These are phyloP conservation scores for Falco punctatus DNA, from an alignment of 2,113 vertebrate genomes.

Conservation along the genomic window DNA sequence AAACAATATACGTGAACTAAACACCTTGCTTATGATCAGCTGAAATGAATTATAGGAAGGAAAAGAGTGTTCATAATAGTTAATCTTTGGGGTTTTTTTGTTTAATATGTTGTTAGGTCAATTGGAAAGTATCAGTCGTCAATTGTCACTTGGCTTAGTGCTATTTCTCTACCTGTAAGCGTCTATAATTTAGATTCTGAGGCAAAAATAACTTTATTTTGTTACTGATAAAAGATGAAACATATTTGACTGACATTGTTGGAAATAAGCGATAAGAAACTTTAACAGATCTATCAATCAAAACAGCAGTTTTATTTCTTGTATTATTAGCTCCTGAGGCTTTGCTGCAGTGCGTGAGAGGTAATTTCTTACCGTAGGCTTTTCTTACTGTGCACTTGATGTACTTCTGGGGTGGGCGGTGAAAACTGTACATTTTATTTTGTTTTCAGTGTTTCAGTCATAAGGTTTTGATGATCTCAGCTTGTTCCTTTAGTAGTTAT, in stretches of 20 bases:
- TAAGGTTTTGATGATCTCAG: conserved; percentile 62
- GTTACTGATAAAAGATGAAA: conserved; percentile 56
- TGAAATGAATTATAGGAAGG: not conserved
- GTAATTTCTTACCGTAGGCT: conserved; percentile 56
- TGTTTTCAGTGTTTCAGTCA: conserved; percentile 48
- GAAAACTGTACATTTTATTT: conserved; percentile 60
- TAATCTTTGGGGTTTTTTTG: not conserved
- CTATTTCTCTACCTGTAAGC: not conserved
- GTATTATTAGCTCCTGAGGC: conserved; percentile 63
- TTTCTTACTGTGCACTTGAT: conserved; percentile 63
- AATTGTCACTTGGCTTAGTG: not conserved
- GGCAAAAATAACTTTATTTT: conserved; percentile 59
- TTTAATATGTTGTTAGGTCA: not conserved
- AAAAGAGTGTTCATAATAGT: not conserved
- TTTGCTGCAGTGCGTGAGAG: conserved; percentile 42
- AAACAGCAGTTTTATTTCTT: conserved; percentile 68
- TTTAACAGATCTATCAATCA: conserved; percentile 70
- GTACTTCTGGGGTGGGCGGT: conserved; percentile 52
- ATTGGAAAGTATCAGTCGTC: not conserved
- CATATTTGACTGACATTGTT: conserved; percentile 61
- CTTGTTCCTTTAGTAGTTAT: conserved; percentile 48
- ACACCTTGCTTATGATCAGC: not conserved
- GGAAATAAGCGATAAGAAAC: conserved; percentile 70
- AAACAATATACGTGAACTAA: not conserved
- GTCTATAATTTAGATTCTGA: conserved; percentile 26